Evolutionary conservation across 2,797 vertebrate genomes (phyloP), one percentile per base, ranked within the genome.

Genomic region (Onychomys leucogaster): DNA sequence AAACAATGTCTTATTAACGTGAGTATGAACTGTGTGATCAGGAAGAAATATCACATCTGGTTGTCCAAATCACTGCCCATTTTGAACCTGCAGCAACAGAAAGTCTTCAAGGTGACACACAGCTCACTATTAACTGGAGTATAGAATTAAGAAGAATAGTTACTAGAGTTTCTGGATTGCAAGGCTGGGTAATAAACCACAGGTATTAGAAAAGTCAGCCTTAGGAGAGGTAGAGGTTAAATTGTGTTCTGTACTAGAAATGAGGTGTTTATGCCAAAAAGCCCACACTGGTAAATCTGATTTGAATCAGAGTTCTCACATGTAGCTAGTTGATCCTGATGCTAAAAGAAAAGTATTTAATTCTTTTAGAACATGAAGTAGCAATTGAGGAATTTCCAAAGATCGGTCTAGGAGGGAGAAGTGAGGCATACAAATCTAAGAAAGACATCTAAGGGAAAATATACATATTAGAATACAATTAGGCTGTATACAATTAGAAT

Each of bases 1-100:
- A 96, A 97, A 97, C 94, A 97, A 90, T 97, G 95, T 95, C 95
- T 73, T 96, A 94, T 96, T 97, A 97, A 95, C 94, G 96, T 96
- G 82, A 95, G 65, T 97, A 63, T 86, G 96, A 98, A 91, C 95
- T 12, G 78, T 59, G 92, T 55, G 71, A 95, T 97, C 46, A 76
- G 65, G 90, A 97, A 97, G 93, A 88, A 97, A 97, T 94, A 97
- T 49, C 73, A 78, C 77, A 95, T 96, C 88, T 94, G 95, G 71
- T 69, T 94, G 87, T 97, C 92, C 98, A 96, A 37, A 61, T 82
- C 9, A 11, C 94, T 94, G 90, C 61, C 89, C 95, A 65, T 29
- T 97, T 96, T 91, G 43, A 97, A 69, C 90, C 67, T 92, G 93
- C 73, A 95, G 16, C 34, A 83, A 95, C 49, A 41, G 41, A 84